Base-by-base conservation (phyloP, 2,888 invertebrate species). In the Drosophila birchii region DNA sequence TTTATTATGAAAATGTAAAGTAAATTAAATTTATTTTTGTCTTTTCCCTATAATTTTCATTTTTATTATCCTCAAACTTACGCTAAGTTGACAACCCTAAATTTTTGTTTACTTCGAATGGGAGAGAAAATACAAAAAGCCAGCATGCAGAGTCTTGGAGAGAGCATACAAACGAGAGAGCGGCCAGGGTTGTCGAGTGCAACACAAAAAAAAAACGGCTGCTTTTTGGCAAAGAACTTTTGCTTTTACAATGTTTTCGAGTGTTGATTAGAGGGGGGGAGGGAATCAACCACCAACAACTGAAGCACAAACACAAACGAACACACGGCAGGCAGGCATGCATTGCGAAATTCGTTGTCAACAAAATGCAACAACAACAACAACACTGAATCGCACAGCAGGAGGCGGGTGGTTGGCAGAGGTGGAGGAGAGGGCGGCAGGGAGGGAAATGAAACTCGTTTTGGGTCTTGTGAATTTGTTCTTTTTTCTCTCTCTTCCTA, bases 221-320 rank as follows among this genome's bases (percentile, higher is more conserved):
- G 70, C 72, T 75, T 85, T 51, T 79, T 75, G 70, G 61, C 63
- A 81, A 72, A 77, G 79, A 81, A 85, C 84, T 86, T 86, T 81
- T 86, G 76, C 79, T 56, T 81, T 81, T 81, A 75, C 63, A 87
- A 76, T 81, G 66, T 64, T 68, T 62, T 18, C 23, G 39, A 32
- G 43, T 41, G 39, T 47, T 12, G 51, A 60, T 57, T 59, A 53
- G 47, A 66, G 8, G 18, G 29, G 14, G 26, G 23, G 63, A 23
- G 16, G 29, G 68, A 83, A 79, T 39, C 86, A 75, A 78, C 87
- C 84, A 86, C 86, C 85, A 79, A 53, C 26, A 55, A 43, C 56
- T 43, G 55, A 60, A 47, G 49, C 51, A 41, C 55, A 59, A 68
- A 67, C 26, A 41, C 41, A 54, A 34, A 62, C 51, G 56, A 44